phyloP scores from a whole-genome alignment of 2,797 vertebrate genomes.

The Morus bassanus region DNA sequence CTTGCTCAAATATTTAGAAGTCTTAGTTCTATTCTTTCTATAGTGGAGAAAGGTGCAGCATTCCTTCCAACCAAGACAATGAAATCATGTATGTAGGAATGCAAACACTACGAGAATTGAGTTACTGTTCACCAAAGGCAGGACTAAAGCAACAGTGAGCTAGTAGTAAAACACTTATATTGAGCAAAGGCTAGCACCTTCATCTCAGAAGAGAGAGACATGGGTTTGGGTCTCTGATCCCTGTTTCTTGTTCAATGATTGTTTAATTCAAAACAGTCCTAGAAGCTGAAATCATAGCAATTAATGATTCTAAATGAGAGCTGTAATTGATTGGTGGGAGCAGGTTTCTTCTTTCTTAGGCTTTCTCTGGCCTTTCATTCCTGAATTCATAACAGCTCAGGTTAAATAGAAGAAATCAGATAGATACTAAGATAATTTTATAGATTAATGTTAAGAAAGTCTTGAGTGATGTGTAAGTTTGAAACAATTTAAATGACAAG shows the following conservation, averaged over 20 bases:
- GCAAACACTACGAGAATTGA: background rate
- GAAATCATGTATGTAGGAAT: background rate
- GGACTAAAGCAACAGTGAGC: background rate
- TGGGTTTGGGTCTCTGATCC: background rate
- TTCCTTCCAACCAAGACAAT: background rate
- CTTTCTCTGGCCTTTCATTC: background rate
- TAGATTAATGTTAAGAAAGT: background rate
- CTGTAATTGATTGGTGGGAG: background rate
- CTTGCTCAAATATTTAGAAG: background rate
- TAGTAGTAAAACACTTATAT: background rate
- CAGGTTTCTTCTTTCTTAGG: background rate
- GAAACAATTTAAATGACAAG: background rate
- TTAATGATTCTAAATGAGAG: background rate
- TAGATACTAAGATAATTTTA: background rate
- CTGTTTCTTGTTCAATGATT: background rate
- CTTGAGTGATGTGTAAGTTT: background rate
- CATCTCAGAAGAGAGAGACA: background rate
- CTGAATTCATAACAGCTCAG: background rate
- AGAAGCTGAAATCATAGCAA: background rate
- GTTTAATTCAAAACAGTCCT: background rate
- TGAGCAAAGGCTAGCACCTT: background rate
- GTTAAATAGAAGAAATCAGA: background rate
- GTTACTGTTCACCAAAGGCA: background rate
- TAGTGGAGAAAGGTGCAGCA: background rate
- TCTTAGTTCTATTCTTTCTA: background rate